These are phyloP conservation scores for Atlantisia rogersi DNA, from an alignment of 2,113 vertebrate genomes.

Conservation along the genomic window DNA sequence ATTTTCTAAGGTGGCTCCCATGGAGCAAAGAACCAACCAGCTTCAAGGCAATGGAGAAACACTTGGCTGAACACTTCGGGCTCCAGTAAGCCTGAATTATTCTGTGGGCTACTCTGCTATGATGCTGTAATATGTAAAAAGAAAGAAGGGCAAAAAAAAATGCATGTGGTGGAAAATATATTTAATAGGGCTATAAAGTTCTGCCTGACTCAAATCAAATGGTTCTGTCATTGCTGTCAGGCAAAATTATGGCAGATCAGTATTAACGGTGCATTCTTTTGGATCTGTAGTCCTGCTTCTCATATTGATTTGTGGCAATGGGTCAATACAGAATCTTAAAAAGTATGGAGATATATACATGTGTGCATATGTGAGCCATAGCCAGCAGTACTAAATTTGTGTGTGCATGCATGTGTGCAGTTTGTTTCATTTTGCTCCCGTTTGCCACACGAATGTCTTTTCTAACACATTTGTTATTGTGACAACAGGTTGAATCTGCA, in stretches of 20 bases:
- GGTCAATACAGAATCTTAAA: constrained; percentile 8
- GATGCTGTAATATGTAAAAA: background rate
- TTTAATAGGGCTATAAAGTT: constrained; percentile 49
- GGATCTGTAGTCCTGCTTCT: constrained; percentile 11
- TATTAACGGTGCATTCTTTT: constrained; percentile 12
- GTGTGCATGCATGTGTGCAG: background rate
- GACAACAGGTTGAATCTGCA: constrained; percentile 75
- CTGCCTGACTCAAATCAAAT: constrained; percentile 51
- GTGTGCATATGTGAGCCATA: background rate
- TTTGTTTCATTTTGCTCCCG: constrained; percentile 40
- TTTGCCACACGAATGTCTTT: constrained; percentile 29
- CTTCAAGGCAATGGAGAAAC: background rate
- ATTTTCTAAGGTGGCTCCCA: background rate
- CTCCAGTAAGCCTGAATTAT: background rate
- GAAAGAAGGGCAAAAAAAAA: background rate
- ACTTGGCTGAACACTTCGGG: background rate
- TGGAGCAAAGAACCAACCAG: background rate
- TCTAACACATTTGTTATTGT: constrained; percentile 61
- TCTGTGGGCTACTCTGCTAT: background rate
- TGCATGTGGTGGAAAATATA: background rate
- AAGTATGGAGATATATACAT: background rate
- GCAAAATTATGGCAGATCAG: constrained; percentile 57
- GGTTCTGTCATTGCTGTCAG: constrained; percentile 39
- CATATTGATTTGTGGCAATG: constrained; percentile 15
- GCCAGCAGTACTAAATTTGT: background rate